A percentile compares a stretch with the other conserved stretches of the same genome.
These are phyloP conservation scores for Chondrosia reniformis DNA, from an alignment of 37 sponge, comb jelly and placozoan species.

Conservation along the genomic window DNA sequence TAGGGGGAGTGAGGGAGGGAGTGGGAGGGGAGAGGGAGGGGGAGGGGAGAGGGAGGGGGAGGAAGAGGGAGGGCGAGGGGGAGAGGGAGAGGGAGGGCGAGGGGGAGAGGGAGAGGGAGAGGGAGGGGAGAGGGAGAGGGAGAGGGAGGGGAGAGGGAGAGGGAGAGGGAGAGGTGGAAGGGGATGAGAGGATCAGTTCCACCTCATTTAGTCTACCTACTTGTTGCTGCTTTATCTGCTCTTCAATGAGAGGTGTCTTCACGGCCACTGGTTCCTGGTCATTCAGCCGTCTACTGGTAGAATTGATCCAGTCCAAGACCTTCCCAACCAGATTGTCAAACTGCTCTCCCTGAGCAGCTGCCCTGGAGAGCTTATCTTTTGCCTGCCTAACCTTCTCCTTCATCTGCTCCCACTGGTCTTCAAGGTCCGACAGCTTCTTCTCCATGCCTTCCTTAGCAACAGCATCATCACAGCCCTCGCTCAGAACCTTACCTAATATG, in stretches of 20 bases:
- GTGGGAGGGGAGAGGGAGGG: background rate
- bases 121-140: background rate
- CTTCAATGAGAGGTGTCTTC: constrained; percentile 31
- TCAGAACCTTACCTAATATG: no score
- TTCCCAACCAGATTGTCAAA: background rate
- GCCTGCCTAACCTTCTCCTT: background rate
- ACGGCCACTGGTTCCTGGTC: constrained; percentile 45
- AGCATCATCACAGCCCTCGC: constrained; percentile 20
- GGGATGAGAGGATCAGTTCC: background rate
- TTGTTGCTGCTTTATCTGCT: constrained; percentile 56
- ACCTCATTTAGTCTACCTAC: no score
- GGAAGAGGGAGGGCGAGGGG: background rate
- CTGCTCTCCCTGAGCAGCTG: constrained; percentile 12
- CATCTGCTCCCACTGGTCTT: constrained; percentile 43
- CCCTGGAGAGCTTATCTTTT: background rate
- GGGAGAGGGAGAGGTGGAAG: background rate
- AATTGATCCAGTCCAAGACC: constrained; percentile 41
- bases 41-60: background rate
- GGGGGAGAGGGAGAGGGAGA: background rate
- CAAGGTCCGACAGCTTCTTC: constrained; percentile 10
- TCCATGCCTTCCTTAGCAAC: constrained; percentile 22
- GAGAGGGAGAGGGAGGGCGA: no score
- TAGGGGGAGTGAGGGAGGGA: background rate
- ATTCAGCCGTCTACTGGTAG: constrained; percentile 2
- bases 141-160: background rate